Evolutionary conservation across 2,888 invertebrate species (phyloP), one percentile per base, ranked within the genome.

Genomic region (Odontocolon sp.): DNA sequence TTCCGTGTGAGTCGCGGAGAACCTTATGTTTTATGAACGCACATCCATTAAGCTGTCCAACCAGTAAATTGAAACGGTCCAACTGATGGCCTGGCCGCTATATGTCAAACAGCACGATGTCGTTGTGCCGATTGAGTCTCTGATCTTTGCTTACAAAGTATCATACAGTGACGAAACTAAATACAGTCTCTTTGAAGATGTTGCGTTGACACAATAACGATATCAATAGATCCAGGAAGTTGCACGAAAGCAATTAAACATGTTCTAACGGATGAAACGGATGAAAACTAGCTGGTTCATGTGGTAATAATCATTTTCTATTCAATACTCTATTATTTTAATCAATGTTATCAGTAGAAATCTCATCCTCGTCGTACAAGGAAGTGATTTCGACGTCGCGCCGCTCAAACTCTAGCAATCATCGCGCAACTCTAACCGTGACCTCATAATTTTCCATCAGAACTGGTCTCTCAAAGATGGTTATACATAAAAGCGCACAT

Each of bases 1-100:
- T 28, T 36, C 38, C 40, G 63, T 61, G 52, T 52, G 38, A 50
- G 71, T 45, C 71, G 59, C 68, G 59, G 71, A 77, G 78, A 76
- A 78, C 78, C 80, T 80, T 80, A 67, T 81, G 80, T 82, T 82
- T 82, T 82, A 82, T 79, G 81, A 82, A 81, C 81, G 80, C 80
- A 56, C 81, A 81, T 82, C 78, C 74, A 78, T 82, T 80, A 81
- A 72, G 68, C 80, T 81, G 82, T 81, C 81, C 74, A 68, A 69
- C 63, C 77, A 54, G 81, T 81, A 82, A 82, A 82, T 82, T 82
- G 81, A 82, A 82, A 80, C 79, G 81, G 80, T 79, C 77, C 76
- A 80, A 81, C 77, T 74, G 74, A 68, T 78, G 78, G 77, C 79
- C 77, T 57, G 72, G 63, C 36, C 73, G 77, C 80, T 76, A 82